Evolutionary conservation across 2,888 invertebrate species (phyloP).

Genomic region (Diogma glabrata): DNA sequence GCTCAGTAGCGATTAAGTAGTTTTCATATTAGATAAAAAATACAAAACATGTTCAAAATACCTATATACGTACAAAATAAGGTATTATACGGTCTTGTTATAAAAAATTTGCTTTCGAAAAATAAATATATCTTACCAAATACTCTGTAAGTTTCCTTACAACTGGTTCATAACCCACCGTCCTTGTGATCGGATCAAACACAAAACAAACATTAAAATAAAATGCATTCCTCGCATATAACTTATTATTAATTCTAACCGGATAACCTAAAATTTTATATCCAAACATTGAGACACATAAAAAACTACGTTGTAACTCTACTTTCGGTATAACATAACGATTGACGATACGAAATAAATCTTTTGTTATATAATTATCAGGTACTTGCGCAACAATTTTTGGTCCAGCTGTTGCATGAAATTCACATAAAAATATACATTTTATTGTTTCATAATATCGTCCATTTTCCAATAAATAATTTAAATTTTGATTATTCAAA

Average conservation of each 20-base stretch:
- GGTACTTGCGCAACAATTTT: conserved; percentile 73
- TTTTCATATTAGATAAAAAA: background rate
- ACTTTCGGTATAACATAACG: conserved; percentile 77
- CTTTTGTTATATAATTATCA: conserved; percentile 65
- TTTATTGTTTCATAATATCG: no score
- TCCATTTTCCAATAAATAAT: no score
- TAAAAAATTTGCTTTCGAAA: background rate
- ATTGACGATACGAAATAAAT: conserved; percentile 69
- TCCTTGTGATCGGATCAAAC: conserved; percentile 62
- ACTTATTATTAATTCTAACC: conserved; percentile 62
- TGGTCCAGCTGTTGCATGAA: conserved; percentile 63
- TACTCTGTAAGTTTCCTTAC: conserved; percentile 73
- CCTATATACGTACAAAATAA: no score
- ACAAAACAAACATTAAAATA: conserved; percentile 79
- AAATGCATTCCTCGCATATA: conserved; percentile 68
- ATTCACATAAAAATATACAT: conserved; percentile 68
- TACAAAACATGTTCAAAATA: no score
- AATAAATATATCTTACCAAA: conserved; percentile 48
- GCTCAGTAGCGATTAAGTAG: background rate
- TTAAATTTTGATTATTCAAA: no score
- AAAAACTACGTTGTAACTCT: conserved; percentile 62
- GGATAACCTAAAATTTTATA: conserved; percentile 72
- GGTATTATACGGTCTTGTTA: no score
- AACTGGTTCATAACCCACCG: conserved; percentile 67
- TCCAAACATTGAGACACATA: conserved; percentile 66